Evolutionary conservation across 2,113 vertebrate genomes (phyloP).

Genomic region (Dascyllus trimaculatus): DNA sequence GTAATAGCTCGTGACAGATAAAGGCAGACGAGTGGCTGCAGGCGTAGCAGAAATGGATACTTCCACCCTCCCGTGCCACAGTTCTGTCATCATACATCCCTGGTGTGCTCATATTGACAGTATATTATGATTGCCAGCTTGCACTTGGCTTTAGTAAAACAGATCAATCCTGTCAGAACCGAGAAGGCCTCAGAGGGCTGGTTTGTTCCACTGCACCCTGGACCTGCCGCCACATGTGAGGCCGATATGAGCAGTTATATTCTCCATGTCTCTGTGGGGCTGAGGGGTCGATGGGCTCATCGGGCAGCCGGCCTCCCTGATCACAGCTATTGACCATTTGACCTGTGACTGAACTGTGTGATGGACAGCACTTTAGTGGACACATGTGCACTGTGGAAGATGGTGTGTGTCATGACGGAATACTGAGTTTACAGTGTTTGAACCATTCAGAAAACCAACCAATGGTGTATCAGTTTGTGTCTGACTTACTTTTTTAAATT

Average conservation of each 20-base stretch:
- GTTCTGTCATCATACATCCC: conserved; percentile 29
- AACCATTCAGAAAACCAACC: no score
- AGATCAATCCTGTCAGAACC: conserved; percentile 53
- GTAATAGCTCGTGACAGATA: conserved; percentile 39
- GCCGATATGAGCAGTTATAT: conserved; percentile 34
- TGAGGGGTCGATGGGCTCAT: conserved; percentile 45
- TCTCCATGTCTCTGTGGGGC: conserved; percentile 61
- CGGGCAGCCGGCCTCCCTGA: conserved; percentile 37
- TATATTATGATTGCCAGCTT: conserved; percentile 34
- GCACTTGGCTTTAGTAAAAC: conserved; percentile 49
- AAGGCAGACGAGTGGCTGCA: conserved; percentile 38
- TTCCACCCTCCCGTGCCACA: conserved; percentile 6
- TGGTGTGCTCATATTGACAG: conserved; percentile 47
- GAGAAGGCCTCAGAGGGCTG: conserved; percentile 9
- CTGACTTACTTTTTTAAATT: no score
- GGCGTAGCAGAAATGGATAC: conserved; percentile 42
- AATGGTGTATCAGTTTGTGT: no score
- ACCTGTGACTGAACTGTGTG: conserved; percentile 35
- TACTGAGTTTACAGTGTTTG: background rate
- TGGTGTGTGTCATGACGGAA: background rate
- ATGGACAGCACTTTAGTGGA: conserved; percentile 6
- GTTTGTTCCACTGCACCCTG: background rate
- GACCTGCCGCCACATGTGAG: background rate
- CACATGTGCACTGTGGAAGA: background rate
- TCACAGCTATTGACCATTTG: conserved; percentile 60